Evolutionary conservation across 92 coral and sea anemone genomes (phyloP).

Genomic region (Palythoa grandiflora): DNA sequence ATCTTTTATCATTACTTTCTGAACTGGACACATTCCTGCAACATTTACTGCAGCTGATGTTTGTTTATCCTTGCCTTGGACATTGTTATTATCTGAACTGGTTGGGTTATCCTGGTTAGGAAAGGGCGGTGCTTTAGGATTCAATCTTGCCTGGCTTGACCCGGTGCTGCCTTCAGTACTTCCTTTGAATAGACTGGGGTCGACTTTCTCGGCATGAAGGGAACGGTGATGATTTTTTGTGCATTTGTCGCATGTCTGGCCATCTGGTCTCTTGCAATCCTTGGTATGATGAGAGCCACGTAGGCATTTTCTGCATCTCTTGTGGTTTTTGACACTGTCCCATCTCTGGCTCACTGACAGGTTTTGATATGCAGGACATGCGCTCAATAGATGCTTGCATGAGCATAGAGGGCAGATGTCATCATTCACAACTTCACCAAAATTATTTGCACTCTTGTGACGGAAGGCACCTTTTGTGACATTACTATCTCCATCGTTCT

Average conservation of each 20-base stretch:
- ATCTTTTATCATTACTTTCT: slow-evolving; percentile 60
- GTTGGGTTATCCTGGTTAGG: slow-evolving; percentile 33
- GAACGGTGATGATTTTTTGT: slow-evolving; percentile 65
- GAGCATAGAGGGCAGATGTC: slow-evolving; percentile 42
- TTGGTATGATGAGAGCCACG: slow-evolving; percentile 64
- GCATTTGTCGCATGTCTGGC: slow-evolving; percentile 69
- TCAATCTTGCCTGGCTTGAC: slow-evolving; percentile 32
- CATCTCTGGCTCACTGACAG: slow-evolving; percentile 46
- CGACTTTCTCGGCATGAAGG: slow-evolving; percentile 51
- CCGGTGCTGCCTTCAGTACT: slow-evolving; percentile 13
- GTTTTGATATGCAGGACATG: slow-evolving; percentile 38
- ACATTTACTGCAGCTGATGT: slow-evolving; percentile 37
- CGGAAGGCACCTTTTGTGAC: not conserved
- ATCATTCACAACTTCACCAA: slow-evolving; percentile 42
- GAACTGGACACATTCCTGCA: slow-evolving; percentile 72
- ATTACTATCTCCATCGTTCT: not conserved
- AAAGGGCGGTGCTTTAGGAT: slow-evolving; percentile 46
- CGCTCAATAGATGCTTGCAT: slow-evolving; percentile 21
- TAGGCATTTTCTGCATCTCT: slow-evolving; percentile 54
- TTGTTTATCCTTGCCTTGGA: slow-evolving; percentile 37
- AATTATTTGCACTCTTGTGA: slow-evolving; percentile 31
- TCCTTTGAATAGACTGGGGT: slow-evolving; percentile 4
- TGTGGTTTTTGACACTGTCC: slow-evolving; percentile 42
- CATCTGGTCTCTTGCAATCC: slow-evolving; percentile 62
- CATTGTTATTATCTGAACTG: slow-evolving; percentile 22